A percentile compares a stretch with the other conserved stretches of the same genome.
Evolutionary conservation across 2,888 invertebrate species (phyloP).

Genomic region (Eilema griseolum): DNA sequence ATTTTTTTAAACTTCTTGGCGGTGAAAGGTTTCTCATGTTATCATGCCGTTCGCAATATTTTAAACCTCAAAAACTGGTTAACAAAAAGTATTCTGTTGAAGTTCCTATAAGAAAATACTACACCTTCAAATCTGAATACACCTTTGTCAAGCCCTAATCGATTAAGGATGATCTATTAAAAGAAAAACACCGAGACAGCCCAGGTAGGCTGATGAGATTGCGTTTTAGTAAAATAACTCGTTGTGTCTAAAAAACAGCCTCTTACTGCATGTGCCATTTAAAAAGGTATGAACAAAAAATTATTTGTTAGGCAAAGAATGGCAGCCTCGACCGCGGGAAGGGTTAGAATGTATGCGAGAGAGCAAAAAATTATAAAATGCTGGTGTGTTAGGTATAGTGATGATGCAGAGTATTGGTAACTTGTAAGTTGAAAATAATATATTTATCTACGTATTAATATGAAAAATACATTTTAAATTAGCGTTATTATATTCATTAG

Average conservation of each 20-base stretch:
- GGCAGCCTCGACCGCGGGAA: constrained; percentile 78
- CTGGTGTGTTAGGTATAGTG: constrained; percentile 63
- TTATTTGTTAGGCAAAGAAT: constrained; percentile 80
- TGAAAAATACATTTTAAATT: neutral
- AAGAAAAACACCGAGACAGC: constrained; percentile 71
- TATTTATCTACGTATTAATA: neutral
- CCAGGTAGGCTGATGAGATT: constrained; percentile 84
- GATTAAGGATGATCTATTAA: constrained; percentile 82
- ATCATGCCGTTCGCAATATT: constrained; percentile 28
- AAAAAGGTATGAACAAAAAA: constrained; percentile 82
- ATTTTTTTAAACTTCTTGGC: constrained; percentile 34
- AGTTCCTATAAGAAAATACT: constrained; percentile 24
- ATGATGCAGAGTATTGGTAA: constrained; percentile 52
- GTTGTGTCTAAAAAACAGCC: constrained; percentile 71
- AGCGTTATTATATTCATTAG: neutral
- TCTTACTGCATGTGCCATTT: constrained; percentile 86
- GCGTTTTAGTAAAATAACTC: constrained; percentile 79
- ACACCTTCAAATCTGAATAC: constrained; percentile 29
- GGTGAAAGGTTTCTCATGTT: constrained; percentile 46
- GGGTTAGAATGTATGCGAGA: constrained; percentile 80
- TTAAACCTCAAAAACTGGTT: constrained; percentile 14
- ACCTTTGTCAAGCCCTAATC: constrained; percentile 70
- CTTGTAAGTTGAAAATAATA: neutral
- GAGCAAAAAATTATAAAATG: constrained; percentile 76
- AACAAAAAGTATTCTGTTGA: constrained; percentile 14